Evolutionary conservation across 1,140 invertebrate species (phyloP), one percentile per base, ranked within the genome.

Genomic region (Macrosteles quadrilineatus): DNA sequence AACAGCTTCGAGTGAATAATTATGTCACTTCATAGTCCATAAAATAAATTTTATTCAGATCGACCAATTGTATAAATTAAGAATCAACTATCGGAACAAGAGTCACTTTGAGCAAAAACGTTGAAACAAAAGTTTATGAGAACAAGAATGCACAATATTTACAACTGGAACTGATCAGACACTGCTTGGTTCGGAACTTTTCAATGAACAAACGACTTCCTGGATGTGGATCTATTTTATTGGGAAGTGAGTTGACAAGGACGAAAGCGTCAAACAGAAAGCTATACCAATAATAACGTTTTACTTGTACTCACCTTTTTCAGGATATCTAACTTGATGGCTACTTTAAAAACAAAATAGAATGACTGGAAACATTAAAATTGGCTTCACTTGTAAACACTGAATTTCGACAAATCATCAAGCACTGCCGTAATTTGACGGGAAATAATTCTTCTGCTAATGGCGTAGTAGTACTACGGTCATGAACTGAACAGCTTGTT

Each of bases 221-320:
- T 59, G 55, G 55, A 23, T 59, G 21, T 59, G 55, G 55, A 23
- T 59, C 55, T 59, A 59, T 30, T 59, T 59, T 59, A 59, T 59
- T 2, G 55, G 55, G 27, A 59, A 59, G 32, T 36, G 14, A 36
- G 32, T 12, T 59, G 55, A 59, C 55, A 59, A 59, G 55, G 55
- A 23, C 55, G 27, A 53, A 11, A 14, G 47, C 21, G 11, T 11
- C 11, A 53, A 53, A 53, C 47, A 21, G 11, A 53, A 53, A 53
- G 21, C 11, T 21, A 17, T 14, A 11, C 21, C 21, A 21, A 19
- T 53, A 14, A 21, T 40, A 6, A 40, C 17, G 17, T 17, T 9
- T 9, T 9, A 40, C 17, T 40, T 40, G n/a, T 2, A 27, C 25
- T 59, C 25, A 59, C 55, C 25, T 59, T 27, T 2, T 1, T 59